Base-by-base conservation (phyloP, 2,113 vertebrate genomes). In the Anguilla rostrata region DNA sequence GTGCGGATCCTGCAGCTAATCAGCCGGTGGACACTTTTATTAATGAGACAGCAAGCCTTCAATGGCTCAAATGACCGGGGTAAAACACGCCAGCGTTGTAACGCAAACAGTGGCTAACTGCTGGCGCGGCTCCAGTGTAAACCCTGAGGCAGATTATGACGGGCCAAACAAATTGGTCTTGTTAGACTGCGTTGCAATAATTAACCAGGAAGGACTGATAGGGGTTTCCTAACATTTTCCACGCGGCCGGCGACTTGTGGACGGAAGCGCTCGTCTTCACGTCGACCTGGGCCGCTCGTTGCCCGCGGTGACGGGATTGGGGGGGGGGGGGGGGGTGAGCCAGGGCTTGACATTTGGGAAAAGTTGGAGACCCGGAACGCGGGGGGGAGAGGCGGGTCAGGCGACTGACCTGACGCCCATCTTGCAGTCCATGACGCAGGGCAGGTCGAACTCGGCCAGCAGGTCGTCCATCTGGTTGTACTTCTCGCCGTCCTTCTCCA, bases 391-490 rank as follows among this genome's bases (percentile, higher is more conserved):
- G 0, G 39, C 85, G 20, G 34, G 34, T 34, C 34, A 34, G 34
- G 34, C 34, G 34, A 34, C 95, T 95, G 89, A 99, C 98, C 98
- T 97, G 87, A 98, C 88, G 0, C 98, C 98, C 97, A 99, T 99
- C 92, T 99, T 99, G 92, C 98, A 99, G 94, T 99, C 98, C 98
- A 99, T 99, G 88, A 99, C 98, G 0, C 97, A 99, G 0, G 98
- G 97, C 20, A 92, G 95, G 90, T 99, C 98, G 1, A 99, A 99
- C 82, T 99, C 98, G 0, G 98, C 97, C 92, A 99, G 95, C 87
- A 99, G 95, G 91, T 99, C 98, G 56, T 99, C 98, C 98, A 99
- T 99, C 95, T 99, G 98, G 95, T 99, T 99, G 94, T 99, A 99
- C 87, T 96, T 95, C 90, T 99, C 98, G 0, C 98, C 98, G 0